Conservation (phyloP, 2,797 vertebrate species). For the Galago senegalensis region DNA sequence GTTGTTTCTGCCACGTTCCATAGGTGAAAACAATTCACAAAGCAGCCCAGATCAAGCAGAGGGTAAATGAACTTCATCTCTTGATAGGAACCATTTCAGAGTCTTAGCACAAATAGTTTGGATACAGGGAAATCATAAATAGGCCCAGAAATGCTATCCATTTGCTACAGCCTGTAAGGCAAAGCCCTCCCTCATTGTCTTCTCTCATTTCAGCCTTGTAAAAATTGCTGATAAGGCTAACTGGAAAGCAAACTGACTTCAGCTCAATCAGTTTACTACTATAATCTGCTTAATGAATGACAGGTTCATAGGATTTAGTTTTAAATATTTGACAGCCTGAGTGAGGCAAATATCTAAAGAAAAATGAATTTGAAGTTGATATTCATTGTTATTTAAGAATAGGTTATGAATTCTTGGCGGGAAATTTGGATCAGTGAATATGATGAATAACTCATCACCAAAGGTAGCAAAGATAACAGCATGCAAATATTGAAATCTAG, state of each 20-base stretch:
- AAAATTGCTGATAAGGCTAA: neutral
- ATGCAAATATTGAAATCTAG: neutral
- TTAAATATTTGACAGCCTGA: slow-evolving; percentile 32
- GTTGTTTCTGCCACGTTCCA: neutral
- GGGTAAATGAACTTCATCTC: neutral
- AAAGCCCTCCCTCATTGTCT: neutral
- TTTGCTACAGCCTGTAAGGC: neutral
- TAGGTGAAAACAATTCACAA: neutral
- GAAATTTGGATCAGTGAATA: neutral
- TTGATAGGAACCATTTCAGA: neutral
- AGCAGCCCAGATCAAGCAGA: neutral
- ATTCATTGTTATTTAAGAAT: slow-evolving; percentile 46
- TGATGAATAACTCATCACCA: neutral
- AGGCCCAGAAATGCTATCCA: neutral
- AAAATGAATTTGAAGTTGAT: neutral
- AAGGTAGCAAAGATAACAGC: neutral
- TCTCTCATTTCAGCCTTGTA: slow-evolving; percentile 14
- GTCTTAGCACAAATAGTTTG: neutral
- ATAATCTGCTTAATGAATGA: slow-evolving; percentile 11
- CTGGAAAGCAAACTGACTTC: slow-evolving; percentile 8
- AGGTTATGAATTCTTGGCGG: neutral
- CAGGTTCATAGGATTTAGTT: slow-evolving; percentile 22
- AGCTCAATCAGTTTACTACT: neutral
- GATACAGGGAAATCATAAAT: neutral
- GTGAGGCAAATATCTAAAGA: slow-evolving; percentile 1